A percentile compares a stretch with the other conserved stretches of the same genome.
phyloP scores from a whole-genome alignment of 2,113 vertebrate genomes.

The Campylomormyrus numenius region DNA sequence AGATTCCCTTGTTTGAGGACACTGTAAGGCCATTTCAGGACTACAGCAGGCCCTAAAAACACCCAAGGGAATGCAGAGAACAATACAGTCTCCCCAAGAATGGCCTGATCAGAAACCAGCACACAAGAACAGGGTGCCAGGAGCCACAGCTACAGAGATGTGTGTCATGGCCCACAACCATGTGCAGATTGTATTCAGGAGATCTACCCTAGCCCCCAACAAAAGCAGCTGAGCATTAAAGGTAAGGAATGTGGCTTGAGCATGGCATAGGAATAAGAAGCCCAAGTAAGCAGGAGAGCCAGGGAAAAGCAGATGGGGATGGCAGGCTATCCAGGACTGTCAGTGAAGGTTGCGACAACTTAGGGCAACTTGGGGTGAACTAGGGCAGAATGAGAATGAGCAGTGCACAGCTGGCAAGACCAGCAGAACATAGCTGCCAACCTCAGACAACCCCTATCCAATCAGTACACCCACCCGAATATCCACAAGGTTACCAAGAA shows the following conservation, averaged over 20 bases:
- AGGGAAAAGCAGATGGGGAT: slow-evolving; percentile 38
- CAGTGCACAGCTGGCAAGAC: background rate
- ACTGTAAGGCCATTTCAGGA: slow-evolving; percentile 16
- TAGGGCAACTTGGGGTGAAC: background rate
- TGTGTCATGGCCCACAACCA: background rate
- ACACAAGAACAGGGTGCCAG: background rate
- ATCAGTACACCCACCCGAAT: background rate
- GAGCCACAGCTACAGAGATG: background rate
- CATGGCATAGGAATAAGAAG: slow-evolving; percentile 33
- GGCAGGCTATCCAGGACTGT: slow-evolving; percentile 33
- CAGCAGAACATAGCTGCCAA: background rate
- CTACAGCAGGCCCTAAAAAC: slow-evolving; percentile 10
- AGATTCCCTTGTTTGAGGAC: background rate
- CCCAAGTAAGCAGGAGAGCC: slow-evolving; percentile 49
- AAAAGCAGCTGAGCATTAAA: slow-evolving; percentile 21
- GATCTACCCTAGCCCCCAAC: background rate
- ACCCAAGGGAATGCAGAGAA: background rate
- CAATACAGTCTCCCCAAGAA: background rate
- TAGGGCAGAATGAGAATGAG: slow-evolving; percentile 1
- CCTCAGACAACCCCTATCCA: background rate
- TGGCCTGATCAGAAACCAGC: background rate
- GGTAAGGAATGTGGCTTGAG: slow-evolving; percentile 22
- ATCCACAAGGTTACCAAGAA: background rate
- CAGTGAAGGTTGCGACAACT: slow-evolving; percentile 11
- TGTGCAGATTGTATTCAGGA: background rate